A percentile compares a stretch with the other conserved stretches of the same genome.
phyloP scores from a whole-genome alignment of 2,888 invertebrate genomes.

The Gerris lacustris region DNA sequence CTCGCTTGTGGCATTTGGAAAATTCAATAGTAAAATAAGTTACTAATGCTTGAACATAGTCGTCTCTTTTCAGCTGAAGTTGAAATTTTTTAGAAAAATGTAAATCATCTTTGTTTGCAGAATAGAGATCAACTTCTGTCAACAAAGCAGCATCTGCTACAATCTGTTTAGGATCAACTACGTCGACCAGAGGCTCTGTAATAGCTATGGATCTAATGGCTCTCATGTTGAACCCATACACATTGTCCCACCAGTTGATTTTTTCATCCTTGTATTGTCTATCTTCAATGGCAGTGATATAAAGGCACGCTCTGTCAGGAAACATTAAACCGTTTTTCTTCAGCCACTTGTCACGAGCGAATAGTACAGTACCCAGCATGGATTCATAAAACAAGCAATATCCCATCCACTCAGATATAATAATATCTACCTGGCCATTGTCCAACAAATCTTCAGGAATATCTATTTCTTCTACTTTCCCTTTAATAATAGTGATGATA shows the following conservation, averaged over 20 bases:
- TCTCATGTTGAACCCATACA: constrained; percentile 99
- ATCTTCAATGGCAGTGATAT: constrained; percentile 87
- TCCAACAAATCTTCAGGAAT: constrained; percentile 43
- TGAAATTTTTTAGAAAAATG: constrained; percentile 81
- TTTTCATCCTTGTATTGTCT: constrained; percentile 99
- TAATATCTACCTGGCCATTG: constrained; percentile 78
- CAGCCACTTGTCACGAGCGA: constrained; percentile 96
- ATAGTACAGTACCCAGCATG: constrained; percentile 98
- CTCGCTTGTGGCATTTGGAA: constrained; percentile 95
- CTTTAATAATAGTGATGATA: constrained; percentile 71
- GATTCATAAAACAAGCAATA: constrained; percentile 95
- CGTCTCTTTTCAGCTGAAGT: constrained; percentile 67
- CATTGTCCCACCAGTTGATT: constrained; percentile 99
- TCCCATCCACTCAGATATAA: constrained; percentile 65
- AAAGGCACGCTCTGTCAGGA: constrained; percentile 69
- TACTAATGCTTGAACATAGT: constrained; percentile 84
- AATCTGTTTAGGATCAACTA: constrained; percentile 92
- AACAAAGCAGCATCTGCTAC: constrained; percentile 54
- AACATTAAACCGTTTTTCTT: constrained; percentile 56
- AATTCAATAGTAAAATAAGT: constrained; percentile 99
- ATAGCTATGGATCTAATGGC: constrained; percentile 82
- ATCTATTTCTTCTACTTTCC: constrained; percentile 42
- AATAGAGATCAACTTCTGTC: constrained; percentile 96
- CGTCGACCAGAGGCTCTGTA: constrained; percentile 94
- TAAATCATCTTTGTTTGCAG: constrained; percentile 88